Evolutionary conservation across 30 jellyfish, hydroid and myxozoan genomes (phyloP).

Genomic region (Hydractinia symbiolongicarpus): DNA sequence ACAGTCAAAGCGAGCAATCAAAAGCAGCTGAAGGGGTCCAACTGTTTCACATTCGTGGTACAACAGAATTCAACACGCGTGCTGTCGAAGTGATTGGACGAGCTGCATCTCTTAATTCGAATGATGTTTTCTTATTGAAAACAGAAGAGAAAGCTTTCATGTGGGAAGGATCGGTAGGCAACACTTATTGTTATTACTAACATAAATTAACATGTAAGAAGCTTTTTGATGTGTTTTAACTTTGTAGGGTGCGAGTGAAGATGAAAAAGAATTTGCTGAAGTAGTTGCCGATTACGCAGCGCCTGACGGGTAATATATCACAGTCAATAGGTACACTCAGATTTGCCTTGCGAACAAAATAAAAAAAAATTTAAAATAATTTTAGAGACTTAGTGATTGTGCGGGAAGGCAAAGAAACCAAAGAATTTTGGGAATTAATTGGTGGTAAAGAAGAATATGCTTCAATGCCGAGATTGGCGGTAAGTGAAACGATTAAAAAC

Average conservation of each 20-base stretch:
- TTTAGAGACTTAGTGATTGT: constrained; percentile 54
- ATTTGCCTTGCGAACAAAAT: not conserved
- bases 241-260: constrained; percentile 94
- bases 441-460: constrained; percentile 98
- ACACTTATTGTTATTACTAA: not conserved
- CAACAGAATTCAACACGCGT: constrained; percentile 82
- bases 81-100: constrained; percentile 97
- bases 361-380: not conserved
- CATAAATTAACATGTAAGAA: no score
- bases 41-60: constrained; percentile 86
- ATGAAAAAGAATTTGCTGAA: constrained; percentile 71
- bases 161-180: constrained; percentile 91
- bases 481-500: not conserved
- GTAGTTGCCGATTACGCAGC: constrained; percentile 73
- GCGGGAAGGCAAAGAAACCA: constrained; percentile 83
- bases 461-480: constrained; percentile 72
- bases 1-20: constrained; percentile 37
- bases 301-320: constrained; percentile 70
- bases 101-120: constrained; percentile 90
- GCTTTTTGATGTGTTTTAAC: not conserved
- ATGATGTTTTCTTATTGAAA: constrained; percentile 77
- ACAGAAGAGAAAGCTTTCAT: constrained; percentile 55
- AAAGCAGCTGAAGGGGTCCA: constrained; percentile 59
- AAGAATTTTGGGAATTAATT: constrained; percentile 79
- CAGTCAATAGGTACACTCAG: not conserved